Evolutionary conservation across 2,888 invertebrate genomes (phyloP), one percentile per base, ranked within the genome.

Genomic region (Osmoderma eremita): DNA sequence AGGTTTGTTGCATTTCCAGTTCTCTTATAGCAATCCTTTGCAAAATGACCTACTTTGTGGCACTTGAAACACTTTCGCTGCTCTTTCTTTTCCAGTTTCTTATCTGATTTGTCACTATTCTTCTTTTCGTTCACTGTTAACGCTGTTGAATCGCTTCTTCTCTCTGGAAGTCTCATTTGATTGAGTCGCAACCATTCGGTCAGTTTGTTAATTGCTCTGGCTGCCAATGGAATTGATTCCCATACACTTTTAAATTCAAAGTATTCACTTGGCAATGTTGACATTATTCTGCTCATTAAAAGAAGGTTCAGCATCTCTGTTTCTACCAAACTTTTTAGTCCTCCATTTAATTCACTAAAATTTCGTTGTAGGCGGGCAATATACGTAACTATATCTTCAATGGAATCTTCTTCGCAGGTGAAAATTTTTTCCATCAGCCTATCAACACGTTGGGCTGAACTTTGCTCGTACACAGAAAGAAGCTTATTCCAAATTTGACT

Each of bases 391-490:
- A 74, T 70, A 41, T 68, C 67, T 61, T 74, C 72, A 49, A 39
- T 17, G 13, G 48, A 30, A 54, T 63, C 63, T 65, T 70, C 73
- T 18, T 69, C 69, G 22, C 49, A 18, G 2, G 22, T 66, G 24
- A 73, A 72, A 48, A 73, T 70, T 56, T 70, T 24, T 42, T 72
- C 70, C 63, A 73, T 64, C 5, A 72, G 61, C 17, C 71, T 36
- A 61, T 73, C 72, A 15, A 72, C 62, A 10, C 71, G 48, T 45
- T 74, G 71, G 24, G 67, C 71, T 12, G 72, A 74, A 63, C 67
- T 74, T 63, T 68, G 70, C 64, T 73, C 67, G 22, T 72, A 71
- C 13, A 70, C 50, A 18, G 56, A 50, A 6, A 56, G n/a, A 54
- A 68, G 30, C 30, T 67, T 63, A 36, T 22, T 20, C 67, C 64